Base-by-base conservation (phyloP, 1,140 invertebrate species). In the Himalopsyche phryganea region DNA sequence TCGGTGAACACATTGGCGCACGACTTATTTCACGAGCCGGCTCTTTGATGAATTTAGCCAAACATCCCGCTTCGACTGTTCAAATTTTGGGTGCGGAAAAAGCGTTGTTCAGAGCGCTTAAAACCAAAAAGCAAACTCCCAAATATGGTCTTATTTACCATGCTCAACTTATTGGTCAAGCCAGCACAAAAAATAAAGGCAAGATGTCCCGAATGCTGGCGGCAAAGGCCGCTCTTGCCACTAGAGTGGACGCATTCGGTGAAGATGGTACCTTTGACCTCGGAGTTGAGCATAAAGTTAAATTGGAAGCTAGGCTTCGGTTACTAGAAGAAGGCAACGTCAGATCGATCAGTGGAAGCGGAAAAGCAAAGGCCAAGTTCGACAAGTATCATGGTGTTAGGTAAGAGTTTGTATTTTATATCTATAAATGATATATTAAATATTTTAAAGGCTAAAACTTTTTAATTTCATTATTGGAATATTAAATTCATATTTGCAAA, bases 81-180 rank as follows among this genome's bases (percentile, higher is more conserved):
- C 97, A 99, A 78, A 98, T 99, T 68, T 83, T 99, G 28, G 77
- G 76, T 53, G 96, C 97, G 1, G 97, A 99, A 69, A 99, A 99
- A 70, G 97, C 97, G 2, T 74, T 99, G 0, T 99, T 99, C 75
- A 79, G 96, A 65, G 96, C 97, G 0, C 78, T 99, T 15, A 99
- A 98, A 75, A 93, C 94, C 0, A 97, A 96, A 68, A 93, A 95
- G 67, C 94, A 98, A 67, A 99, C 98, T 0, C 98, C 97, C 0
- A 99, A 99, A 73, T 99, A 99, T 77, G 98, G 98, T 81, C 79
- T 99, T 2, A 97, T 99, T 61, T 99, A 98, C 71, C 96, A 99
- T 73, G 90, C 97, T 0, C 88, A 93, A 64, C 72, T 99, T 6
- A 88, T 99, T 20, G 93, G 92, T 2, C 90, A 96, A 70, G 83